Evolutionary conservation across 2,797 vertebrate genomes (phyloP).

Genomic region (Tympanoctomys barrerae): DNA sequence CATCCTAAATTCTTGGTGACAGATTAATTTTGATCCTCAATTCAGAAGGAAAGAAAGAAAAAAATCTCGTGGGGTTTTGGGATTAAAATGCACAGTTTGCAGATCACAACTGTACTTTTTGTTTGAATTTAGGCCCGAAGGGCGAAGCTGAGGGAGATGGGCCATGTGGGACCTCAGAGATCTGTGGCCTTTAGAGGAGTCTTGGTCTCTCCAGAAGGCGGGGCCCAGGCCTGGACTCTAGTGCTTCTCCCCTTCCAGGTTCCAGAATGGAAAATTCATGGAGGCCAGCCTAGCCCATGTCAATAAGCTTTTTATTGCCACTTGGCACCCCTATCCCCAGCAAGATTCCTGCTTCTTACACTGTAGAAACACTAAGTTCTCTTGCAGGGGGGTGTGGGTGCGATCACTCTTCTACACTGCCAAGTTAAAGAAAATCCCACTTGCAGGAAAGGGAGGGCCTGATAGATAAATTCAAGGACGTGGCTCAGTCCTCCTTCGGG

Average conservation of each 20-base stretch:
- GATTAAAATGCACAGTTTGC: background rate
- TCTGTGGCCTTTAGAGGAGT: background rate
- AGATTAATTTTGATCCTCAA: constrained; percentile 41
- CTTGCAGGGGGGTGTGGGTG: background rate
- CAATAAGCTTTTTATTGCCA: constrained; percentile 81
- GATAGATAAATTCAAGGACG: constrained; percentile 57
- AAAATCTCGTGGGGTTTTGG: background rate
- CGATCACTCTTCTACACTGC: background rate
- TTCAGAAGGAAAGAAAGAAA: constrained; percentile 1
- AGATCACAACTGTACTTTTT: background rate
- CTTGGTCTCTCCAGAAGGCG: background rate
- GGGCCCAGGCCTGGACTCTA: background rate
- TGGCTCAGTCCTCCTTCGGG: constrained; percentile 62
- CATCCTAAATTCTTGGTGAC: background rate
- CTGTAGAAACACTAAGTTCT: constrained; percentile 58
- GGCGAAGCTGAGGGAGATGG: background rate
- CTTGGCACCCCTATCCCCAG: constrained; percentile 59
- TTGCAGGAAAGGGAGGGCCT: constrained; percentile 38
- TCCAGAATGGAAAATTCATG: constrained; percentile 76
- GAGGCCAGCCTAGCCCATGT: constrained; percentile 70
- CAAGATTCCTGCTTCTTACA: constrained; percentile 63
- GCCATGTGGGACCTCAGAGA: background rate
- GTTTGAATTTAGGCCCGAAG: background rate
- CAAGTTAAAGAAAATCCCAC: constrained; percentile 66
- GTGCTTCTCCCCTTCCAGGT: background rate